Base-by-base conservation (phyloP, 2,797 vertebrate species). In the Australoheros facetus region DNA sequence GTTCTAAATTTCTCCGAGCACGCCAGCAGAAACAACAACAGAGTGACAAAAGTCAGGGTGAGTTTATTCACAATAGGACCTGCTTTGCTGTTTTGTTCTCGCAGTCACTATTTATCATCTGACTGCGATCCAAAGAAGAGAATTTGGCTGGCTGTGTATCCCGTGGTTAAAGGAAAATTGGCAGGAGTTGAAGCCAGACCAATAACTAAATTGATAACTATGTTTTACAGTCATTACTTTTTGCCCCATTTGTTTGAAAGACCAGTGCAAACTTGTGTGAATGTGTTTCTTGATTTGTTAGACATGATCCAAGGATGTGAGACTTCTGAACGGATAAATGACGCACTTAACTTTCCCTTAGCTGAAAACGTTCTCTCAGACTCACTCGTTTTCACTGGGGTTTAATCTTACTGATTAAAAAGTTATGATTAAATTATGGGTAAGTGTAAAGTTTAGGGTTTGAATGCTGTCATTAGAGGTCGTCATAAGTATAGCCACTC, bases 91-190 rank as follows among this genome's bases (percentile, higher is more conserved):
- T 57, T 55, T 54, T 8, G 4, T 81, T 73, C 81, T 85, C 75
- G 4, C 21, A 1, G 78, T 78, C 75, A 2, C 11, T 55, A 37
- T 73, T 73, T 70, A 14, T 90, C 82, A 86, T 87, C 76, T 91
- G 90, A 85, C 86, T 72, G 37, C 54, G 30, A 51, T 58, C 39
- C 19, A 17, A 56, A 75, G 54, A 73, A 34, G 2, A 21, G 3
- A 62, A 26, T 54, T 30, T 57, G 75, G 23, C 26, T 23, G 48
- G 5, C 34, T 45, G 17, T 48, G 7, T 51, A 28, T 66, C 54
- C 21, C 57, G 19, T 51, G 56, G 75, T 72, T 51, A 16, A 56
- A 59, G 30, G 13, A 42, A 66, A 48, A 17, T 32, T 5, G 12
- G 7, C 3, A 2, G 16, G 23, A 69, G 51, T 42, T 13, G 23